Conservation (phyloP, 2,888 invertebrate species). For the Cyaniris semiargus region DNA sequence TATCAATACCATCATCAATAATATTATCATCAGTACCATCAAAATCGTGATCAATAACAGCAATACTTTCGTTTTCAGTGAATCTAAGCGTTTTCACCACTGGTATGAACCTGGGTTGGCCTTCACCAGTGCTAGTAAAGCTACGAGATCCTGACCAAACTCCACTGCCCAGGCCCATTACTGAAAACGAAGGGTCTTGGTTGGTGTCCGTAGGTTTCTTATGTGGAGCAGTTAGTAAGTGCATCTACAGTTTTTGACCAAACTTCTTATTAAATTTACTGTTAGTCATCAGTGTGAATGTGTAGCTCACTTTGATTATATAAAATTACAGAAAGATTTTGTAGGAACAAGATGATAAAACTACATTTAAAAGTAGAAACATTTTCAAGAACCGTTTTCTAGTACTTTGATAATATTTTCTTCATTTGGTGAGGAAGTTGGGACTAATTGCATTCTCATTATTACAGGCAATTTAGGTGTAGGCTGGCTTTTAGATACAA, state of each 20-base stretch:
- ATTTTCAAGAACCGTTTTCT: too few species aligned
- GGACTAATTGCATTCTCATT: too few species aligned
- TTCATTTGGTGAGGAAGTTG: too few species aligned
- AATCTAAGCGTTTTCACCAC: slow-evolving; percentile 51
- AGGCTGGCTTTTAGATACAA: not conserved
- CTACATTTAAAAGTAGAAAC: too few species aligned
- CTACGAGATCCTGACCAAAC: slow-evolving; percentile 47
- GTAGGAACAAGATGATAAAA: too few species aligned
- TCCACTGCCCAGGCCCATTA: slow-evolving; percentile 46
- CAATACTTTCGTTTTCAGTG: slow-evolving; percentile 44
- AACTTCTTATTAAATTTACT: not conserved
- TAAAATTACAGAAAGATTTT: too few species aligned
- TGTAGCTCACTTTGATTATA: too few species aligned
- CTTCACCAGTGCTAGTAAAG: slow-evolving; percentile 57
- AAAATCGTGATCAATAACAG: not conserved
- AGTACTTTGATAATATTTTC: too few species aligned
- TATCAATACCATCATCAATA: not conserved
- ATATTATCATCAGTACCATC: not conserved
- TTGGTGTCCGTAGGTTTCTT: slow-evolving; percentile 53
- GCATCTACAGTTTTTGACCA: not conserved
- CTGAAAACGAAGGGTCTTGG: slow-evolving; percentile 55
- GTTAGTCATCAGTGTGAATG: too few species aligned
- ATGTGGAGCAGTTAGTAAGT: slow-evolving; percentile 21
- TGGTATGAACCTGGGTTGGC: slow-evolving; percentile 54
- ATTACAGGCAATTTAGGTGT: slow-evolving; percentile 11